Base-by-base conservation (phyloP, 2,113 vertebrate species). In the Spea bombifrons region DNA sequence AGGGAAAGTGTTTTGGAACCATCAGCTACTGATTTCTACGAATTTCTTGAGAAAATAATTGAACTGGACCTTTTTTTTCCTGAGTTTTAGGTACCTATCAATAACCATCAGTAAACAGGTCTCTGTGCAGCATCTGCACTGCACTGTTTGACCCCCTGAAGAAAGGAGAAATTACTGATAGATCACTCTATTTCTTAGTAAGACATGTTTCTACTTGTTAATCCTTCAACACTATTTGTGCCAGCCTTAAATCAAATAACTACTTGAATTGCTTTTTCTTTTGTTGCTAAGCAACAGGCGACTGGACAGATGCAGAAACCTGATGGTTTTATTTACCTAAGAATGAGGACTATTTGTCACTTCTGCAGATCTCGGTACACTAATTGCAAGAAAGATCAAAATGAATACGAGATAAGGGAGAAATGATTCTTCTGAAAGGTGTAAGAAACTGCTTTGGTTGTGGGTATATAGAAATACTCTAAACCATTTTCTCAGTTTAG, bases 401-500 rank as follows among this genome's bases (percentile, higher is more conserved):
- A 74, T 80, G 65, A 80, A 80, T 74, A 80, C 67, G 64, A 68
- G 78, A 80, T 80, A 73, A 74, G 64, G 46, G 45, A 68, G n/a
- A 46, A 63, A 59, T 46, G 50, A 63, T 74, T 74, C 50, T n/a
- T 68, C 64, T 73, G n/a, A 80, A 80, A 67, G 55, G 50, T 59
- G 63, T 59, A 17, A 13, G 59, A 45, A 73, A 73, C 49, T 73
- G 45, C 71, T 49, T 73, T 66, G 84, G 84, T 82, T 89, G 85
- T 84, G 78, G 80, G 84, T 82, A 86, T 86, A 86, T 89, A 88
- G 84, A 87, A 91, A 85, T 83, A 83, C 86, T 90, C 87, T 84
- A 91, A 89, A 87, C 92, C 90, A 90, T 91, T 93, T 91, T 88
- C 87, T 90, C 90, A 89, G 89, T 90, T 0, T 82, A 82, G 87